phyloP scores from a whole-genome alignment of 2,888 invertebrate genomes.

The Archips xylosteana region DNA sequence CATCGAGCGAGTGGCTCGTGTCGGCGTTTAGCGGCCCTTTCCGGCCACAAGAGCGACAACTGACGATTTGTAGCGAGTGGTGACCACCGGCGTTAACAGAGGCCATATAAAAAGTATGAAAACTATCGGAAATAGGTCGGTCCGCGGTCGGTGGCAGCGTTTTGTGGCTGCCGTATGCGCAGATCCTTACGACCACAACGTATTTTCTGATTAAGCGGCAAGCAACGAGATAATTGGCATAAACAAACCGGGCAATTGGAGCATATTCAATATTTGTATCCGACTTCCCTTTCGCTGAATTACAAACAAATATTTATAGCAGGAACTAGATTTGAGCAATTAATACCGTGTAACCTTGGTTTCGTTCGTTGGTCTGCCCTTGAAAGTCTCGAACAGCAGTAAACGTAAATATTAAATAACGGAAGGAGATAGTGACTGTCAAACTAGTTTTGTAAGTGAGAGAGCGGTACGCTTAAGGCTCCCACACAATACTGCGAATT shows the following conservation, averaged over 20 bases:
- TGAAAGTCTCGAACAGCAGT: slow-evolving; percentile 3
- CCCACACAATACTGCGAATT: too few species aligned
- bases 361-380: slow-evolving; percentile 4
- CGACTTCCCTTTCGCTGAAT: neutral
- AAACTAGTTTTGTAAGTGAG: slow-evolving; percentile 6
- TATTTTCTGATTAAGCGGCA: neutral
- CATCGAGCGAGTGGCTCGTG: too few species aligned
- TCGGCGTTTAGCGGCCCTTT: too few species aligned
- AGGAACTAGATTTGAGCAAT: neutral
- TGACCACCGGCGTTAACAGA: too few species aligned
- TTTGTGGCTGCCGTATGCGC: too few species aligned
- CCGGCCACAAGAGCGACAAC: too few species aligned
- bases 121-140: too few species aligned
- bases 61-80: too few species aligned
- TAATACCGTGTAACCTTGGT: slow-evolving; percentile 1
- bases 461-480: neutral
- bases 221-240: neutral
- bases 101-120: too few species aligned
- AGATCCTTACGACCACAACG: neutral
- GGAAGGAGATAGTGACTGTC: slow-evolving; percentile 7
- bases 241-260: neutral
- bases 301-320: neutral
- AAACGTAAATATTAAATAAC: slow-evolving; percentile 1
- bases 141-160: too few species aligned
- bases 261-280: neutral